Evolutionary conservation across 2,797 vertebrate species (phyloP).

Genomic region (Halcyon leucocephala): DNA sequence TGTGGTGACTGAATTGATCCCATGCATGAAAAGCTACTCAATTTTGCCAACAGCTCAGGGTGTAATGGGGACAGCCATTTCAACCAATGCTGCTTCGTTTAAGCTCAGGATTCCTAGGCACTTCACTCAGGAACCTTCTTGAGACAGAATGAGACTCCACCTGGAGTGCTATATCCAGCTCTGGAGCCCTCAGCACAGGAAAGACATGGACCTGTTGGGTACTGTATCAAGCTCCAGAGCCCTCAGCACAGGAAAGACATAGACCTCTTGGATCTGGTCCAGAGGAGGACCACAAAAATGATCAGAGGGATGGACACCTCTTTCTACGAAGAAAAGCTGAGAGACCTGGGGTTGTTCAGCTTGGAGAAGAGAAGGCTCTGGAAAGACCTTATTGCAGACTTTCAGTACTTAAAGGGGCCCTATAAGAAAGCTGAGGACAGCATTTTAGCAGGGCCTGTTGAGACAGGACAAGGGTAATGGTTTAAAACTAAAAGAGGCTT

Average conservation of each 20-base stretch:
- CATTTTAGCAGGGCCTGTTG: not conserved
- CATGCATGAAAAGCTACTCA: not conserved
- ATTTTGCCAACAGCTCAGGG: not conserved
- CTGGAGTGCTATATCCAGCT: not conserved
- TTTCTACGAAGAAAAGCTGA: not conserved
- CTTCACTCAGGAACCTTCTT: not conserved
- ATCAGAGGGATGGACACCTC: not conserved
- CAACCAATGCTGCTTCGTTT: not conserved
- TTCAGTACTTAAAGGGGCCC: not conserved
- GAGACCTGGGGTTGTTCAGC: not conserved
- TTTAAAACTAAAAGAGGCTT: not conserved
- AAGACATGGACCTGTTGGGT: not conserved
- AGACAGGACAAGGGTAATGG: not conserved
- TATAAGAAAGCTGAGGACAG: not conserved
- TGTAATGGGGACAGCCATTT: rapidly evolving
- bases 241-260: not conserved
- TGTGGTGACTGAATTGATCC: rapidly evolving
- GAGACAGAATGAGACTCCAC: not conserved
- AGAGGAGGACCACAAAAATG: not conserved
- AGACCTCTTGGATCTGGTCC: not conserved
- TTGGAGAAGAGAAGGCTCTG: not conserved
- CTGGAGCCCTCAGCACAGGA: not conserved
- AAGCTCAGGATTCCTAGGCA: not conserved
- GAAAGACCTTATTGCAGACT: not conserved
- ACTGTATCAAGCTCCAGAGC: not conserved